Evolutionary conservation across 2,797 vertebrate species (phyloP).

Genomic region (Alfaro cultratus): DNA sequence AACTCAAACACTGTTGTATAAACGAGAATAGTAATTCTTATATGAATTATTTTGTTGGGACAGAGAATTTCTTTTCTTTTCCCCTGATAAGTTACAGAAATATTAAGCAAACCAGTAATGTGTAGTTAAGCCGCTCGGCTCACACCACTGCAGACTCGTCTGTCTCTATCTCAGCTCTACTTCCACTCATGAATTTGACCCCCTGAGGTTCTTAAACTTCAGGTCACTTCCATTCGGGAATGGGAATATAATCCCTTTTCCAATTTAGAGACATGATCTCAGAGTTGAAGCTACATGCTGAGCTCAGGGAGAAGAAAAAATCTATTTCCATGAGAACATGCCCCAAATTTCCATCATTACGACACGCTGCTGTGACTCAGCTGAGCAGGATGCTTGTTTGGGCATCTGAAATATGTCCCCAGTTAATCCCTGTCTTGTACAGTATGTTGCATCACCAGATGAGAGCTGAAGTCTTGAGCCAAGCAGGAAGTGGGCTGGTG

Average conservation of each 20-base stretch:
- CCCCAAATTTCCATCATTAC: slow-evolving; percentile 1
- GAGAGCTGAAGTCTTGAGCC: slow-evolving; percentile 4
- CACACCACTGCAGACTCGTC: background rate
- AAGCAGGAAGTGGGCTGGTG: slow-evolving; percentile 1
- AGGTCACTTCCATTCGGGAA: background rate
- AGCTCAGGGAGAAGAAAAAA: slow-evolving; percentile 1
- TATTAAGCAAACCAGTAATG: background rate
- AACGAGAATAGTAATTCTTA: no score
- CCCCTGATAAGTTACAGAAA: background rate
- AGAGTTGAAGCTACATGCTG: background rate
- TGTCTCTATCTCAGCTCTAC: background rate
- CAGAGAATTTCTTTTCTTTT: background rate
- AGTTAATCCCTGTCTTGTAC: slow-evolving; percentile 12
- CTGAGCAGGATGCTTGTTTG: slow-evolving; percentile 11
- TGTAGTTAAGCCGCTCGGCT: background rate
- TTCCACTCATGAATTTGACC: background rate
- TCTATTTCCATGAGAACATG: background rate
- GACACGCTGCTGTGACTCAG: background rate
- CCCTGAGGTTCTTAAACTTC: background rate
- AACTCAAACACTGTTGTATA: no score
- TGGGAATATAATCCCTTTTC: slow-evolving; percentile 1
- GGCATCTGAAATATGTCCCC: background rate
- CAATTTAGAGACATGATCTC: background rate
- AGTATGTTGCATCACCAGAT: slow-evolving; percentile 6
- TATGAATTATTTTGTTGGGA: no score